Conservation (phyloP, 2,113 vertebrate species). For the Myxocyprinus asiaticus region DNA sequence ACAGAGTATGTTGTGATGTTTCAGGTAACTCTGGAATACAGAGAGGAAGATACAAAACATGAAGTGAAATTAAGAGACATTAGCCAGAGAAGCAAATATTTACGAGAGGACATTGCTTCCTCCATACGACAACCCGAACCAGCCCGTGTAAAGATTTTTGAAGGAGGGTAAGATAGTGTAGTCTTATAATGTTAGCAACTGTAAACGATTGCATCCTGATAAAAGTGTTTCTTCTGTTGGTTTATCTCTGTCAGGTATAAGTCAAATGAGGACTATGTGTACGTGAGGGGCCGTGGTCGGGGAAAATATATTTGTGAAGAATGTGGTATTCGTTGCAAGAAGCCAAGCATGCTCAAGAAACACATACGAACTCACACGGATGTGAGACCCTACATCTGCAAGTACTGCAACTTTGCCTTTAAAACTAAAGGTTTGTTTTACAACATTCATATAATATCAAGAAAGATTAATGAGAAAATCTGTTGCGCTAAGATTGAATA, state of each 20-base stretch:
- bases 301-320: constrained; percentile 99
- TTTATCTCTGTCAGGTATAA: constrained; percentile 82
- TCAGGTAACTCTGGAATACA: constrained; percentile 91
- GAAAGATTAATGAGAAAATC: not conserved
- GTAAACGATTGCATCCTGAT: not conserved
- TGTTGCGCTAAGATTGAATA: not conserved
- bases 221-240: not conserved
- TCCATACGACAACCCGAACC: constrained; percentile 85
- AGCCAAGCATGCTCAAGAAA: constrained; percentile 99
- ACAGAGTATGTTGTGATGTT: constrained; percentile 60
- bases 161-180: constrained; percentile 88
- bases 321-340: constrained; percentile 98
- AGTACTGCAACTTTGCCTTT: constrained; percentile 97
- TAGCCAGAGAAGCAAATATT: constrained; percentile 87
- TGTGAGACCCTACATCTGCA: constrained; percentile 95
- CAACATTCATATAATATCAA: not conserved
- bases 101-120: constrained; percentile 88
- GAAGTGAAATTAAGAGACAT: constrained; percentile 88
- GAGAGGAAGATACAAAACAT: constrained; percentile 85
- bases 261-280: constrained; percentile 98
- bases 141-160: constrained; percentile 97
- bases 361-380: constrained; percentile 98
- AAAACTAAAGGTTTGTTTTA: constrained; percentile 94
- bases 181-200: not conserved
- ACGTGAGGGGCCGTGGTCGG: constrained; percentile 94